phyloP scores from a whole-genome alignment of 2,113 vertebrate species.

The mouse (Mus musculus) region DNA sequence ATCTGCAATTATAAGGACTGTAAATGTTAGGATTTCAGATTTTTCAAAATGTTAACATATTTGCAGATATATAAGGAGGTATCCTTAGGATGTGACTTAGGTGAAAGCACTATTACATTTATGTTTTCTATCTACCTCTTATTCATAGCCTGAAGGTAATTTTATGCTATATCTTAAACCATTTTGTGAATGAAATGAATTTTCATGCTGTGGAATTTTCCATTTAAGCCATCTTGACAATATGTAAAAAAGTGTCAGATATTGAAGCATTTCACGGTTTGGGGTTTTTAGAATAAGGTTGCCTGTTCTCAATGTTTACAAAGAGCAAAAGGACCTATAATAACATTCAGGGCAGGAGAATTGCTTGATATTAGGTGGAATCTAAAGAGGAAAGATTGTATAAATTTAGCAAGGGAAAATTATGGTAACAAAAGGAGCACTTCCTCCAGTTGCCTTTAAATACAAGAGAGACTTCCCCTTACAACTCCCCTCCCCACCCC shows the following conservation, averaged over 20 bases:
- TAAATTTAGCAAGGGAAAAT: conserved; percentile 3
- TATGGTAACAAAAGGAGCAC: not conserved
- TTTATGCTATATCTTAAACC: not conserved
- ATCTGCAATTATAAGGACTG: not conserved
- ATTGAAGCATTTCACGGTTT: not conserved
- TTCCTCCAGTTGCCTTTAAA: not conserved
- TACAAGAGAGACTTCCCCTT: not conserved
- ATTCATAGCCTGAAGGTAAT: not conserved
- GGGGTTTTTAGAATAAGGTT: not conserved
- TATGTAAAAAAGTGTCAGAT: not conserved
- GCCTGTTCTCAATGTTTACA: not conserved
- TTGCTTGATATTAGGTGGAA: not conserved
- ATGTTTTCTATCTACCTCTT: not conserved
- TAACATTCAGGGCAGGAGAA: not conserved
- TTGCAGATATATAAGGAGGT: not conserved
- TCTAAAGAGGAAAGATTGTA: not conserved
- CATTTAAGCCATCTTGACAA: not conserved
- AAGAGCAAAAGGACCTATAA: not conserved
- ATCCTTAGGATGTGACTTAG: not conserved
- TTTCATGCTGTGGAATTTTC: not conserved
- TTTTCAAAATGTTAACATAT: not conserved
- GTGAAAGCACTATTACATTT: not conserved
- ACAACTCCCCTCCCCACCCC: too few species aligned
- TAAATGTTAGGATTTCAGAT: not conserved
- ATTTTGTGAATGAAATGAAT: not conserved